Conservation (phyloP, 2,797 vertebrate species). For the Pristis pectinata region DNA sequence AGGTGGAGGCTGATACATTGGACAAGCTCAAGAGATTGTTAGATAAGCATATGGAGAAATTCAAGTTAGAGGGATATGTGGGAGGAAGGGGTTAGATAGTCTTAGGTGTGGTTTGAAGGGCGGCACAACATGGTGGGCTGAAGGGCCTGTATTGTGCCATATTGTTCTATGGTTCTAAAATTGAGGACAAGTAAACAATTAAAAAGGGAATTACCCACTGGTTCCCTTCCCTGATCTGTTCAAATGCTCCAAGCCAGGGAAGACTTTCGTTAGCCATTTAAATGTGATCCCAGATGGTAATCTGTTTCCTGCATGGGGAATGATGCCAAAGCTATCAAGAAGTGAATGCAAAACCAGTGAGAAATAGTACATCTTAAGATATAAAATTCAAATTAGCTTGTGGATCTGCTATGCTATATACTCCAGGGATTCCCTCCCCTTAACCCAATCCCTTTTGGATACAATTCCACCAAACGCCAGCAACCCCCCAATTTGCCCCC, state of each 20-base stretch:
- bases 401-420: not conserved
- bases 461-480: too few relatives aligned
- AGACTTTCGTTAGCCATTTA: not conserved
- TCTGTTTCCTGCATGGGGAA: not conserved
- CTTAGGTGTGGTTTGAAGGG: too few relatives aligned
- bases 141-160: too few relatives aligned
- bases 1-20: too few relatives aligned
- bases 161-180: too few relatives aligned
- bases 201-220: slow-evolving; percentile 45
- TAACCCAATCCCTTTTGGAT: not conserved
- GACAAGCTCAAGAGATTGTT: too few relatives aligned
- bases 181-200: slow-evolving; percentile 51
- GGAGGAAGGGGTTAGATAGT: too few relatives aligned
- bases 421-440: not conserved
- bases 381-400: not conserved
- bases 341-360: not conserved
- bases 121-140: too few relatives aligned
- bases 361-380: not conserved
- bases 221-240: not conserved
- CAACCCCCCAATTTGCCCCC: too few relatives aligned
- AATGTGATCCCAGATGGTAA: not conserved
- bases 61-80: too few relatives aligned
- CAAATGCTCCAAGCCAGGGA: not conserved
- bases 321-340: not conserved
- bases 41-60: too few relatives aligned